Conservation (phyloP, 2,888 invertebrate genomes). For the Neoaliturus tenellus region DNA sequence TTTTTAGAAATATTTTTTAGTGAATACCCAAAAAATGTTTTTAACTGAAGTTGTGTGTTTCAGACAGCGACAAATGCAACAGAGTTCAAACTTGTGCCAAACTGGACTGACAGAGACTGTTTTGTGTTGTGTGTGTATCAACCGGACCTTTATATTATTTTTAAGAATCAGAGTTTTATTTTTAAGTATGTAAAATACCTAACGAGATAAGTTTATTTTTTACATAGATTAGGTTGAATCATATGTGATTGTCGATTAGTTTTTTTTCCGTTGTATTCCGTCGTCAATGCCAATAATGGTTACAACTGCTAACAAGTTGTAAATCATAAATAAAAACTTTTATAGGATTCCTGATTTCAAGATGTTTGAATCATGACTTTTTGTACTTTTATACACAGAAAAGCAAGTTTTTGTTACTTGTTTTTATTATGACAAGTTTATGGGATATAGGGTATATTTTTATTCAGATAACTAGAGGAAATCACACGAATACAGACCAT, state of each 20-base stretch:
- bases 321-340: neutral
- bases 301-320: neutral
- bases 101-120: slow-evolving; percentile 36
- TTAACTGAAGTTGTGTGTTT: neutral
- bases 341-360: neutral
- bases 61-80: slow-evolving; percentile 1
- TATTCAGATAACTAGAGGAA: too few species aligned
- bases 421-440: too few species aligned
- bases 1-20: too few species aligned
- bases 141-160: slow-evolving; percentile 40
- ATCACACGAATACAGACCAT: too few species aligned
- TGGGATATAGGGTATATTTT: too few species aligned
- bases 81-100: slow-evolving; percentile 33
- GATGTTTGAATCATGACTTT: neutral
- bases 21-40: too few species aligned
- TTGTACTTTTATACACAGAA: neutral
- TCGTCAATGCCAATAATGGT: neutral
- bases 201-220: slow-evolving; percentile 45
- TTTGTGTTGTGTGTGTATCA: slow-evolving; percentile 9
- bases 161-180: slow-evolving; percentile 49
- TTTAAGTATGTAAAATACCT: slow-evolving; percentile 11
- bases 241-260: slow-evolving; percentile 16
- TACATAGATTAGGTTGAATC: slow-evolving; percentile 36
- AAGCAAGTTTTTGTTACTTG: neutral
- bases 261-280: slow-evolving; percentile 25